phyloP scores from a whole-genome alignment of 2,888 invertebrate species.

The Drosophila paramelanica region DNA sequence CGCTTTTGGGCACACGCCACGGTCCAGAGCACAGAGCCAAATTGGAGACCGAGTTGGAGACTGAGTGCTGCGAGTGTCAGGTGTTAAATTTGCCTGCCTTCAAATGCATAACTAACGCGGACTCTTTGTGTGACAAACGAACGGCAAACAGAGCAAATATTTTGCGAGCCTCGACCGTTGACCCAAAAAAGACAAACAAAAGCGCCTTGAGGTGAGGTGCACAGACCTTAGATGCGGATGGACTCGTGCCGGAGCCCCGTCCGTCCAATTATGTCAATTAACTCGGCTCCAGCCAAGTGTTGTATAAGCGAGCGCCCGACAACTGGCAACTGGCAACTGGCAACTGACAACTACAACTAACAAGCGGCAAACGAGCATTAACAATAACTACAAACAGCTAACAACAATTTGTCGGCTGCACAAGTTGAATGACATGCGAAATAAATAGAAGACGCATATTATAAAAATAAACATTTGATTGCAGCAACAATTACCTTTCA shows the following conservation, averaged over 20 bases:
- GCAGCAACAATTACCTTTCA: constrained; percentile 8
- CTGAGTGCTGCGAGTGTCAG: constrained; percentile 48
- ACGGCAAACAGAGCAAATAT: constrained; percentile 57
- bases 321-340: constrained; percentile 24
- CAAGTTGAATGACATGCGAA: constrained; percentile 68
- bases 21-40: constrained; percentile 53
- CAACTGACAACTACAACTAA: constrained; percentile 34
- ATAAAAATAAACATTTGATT: constrained; percentile 26
- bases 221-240: constrained; percentile 40
- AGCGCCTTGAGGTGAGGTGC: constrained; percentile 40
- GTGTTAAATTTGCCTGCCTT: constrained; percentile 74
- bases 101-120: constrained; percentile 32
- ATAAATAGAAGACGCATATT: constrained; percentile 9
- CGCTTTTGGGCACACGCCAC: constrained; percentile 53
- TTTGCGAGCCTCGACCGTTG: constrained; percentile 64
- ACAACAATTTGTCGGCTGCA: constrained; percentile 39
- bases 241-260: constrained; percentile 43
- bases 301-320: constrained; percentile 33
- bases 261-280: constrained; percentile 65
- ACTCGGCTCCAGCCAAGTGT: constrained; percentile 34
- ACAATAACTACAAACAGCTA: constrained; percentile 25
- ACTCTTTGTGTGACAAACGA: constrained; percentile 49
- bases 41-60: constrained; percentile 10
- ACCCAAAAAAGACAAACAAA: constrained; percentile 64
- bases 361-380: constrained; percentile 23